phyloP scores from a whole-genome alignment of 1,140 invertebrate species.

The Heliothis virescens region DNA sequence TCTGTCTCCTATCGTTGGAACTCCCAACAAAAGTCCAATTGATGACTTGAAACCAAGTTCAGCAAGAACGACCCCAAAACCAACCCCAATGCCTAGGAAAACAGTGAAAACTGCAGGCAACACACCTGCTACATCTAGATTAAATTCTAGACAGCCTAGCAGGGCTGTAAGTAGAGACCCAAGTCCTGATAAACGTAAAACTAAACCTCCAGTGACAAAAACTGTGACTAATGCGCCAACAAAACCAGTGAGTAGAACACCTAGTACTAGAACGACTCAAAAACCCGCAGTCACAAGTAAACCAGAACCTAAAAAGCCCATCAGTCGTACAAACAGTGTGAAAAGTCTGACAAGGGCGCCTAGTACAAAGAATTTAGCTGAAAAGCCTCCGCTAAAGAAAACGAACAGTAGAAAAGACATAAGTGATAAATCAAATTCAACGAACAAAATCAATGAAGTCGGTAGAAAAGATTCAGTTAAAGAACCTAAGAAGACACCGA shows the following conservation, averaged over 20 bases:
- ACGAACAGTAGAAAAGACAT: conserved; percentile 78
- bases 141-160: conserved; percentile 80
- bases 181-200: conserved; percentile 79
- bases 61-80: conserved; percentile 67
- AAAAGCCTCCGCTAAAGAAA: conserved; percentile 78
- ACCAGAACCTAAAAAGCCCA: conserved; percentile 80
- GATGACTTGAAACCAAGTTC: conserved; percentile 72
- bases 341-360: conserved; percentile 77
- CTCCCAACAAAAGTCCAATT: conserved; percentile 82
- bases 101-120: conserved; percentile 70
- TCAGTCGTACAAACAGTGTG: conserved; percentile 81
- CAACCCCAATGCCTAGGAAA: conserved; percentile 64
- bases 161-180: conserved; percentile 77
- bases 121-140: conserved; percentile 79
- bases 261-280: conserved; percentile 68
- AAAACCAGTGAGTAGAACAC: conserved; percentile 69
- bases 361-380: conserved; percentile 75
- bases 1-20: conserved; percentile 84
- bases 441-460: conserved; percentile 70
- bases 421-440: conserved; percentile 72
- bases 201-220: conserved; percentile 63
- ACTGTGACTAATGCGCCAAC: conserved; percentile 59
- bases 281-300: conserved; percentile 70
- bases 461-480: conserved; percentile 58
- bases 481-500: conserved; percentile 53